A percentile compares a stretch with the other conserved stretches of the same genome.
phyloP scores from a whole-genome alignment of 2,113 vertebrate species.

The Ondatra zibethicus region DNA sequence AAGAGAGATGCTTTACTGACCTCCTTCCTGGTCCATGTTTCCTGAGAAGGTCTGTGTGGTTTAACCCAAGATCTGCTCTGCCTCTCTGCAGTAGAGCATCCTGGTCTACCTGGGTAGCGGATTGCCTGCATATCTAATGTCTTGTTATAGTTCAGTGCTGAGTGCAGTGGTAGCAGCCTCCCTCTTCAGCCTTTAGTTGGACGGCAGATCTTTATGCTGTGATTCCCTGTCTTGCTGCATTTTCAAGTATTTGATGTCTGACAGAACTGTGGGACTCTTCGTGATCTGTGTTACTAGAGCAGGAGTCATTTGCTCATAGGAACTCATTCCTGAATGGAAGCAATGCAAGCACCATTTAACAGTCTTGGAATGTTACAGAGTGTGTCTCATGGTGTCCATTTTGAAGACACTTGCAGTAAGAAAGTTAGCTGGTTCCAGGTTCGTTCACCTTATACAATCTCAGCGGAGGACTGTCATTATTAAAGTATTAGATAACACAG shows the following conservation, averaged over 20 bases:
- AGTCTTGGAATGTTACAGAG: conserved; percentile 57
- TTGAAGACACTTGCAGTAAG: conserved; percentile 77
- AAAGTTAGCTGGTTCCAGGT: conserved; percentile 83
- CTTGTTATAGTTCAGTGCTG: background rate
- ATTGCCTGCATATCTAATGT: background rate
- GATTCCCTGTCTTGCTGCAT: conserved; percentile 14
- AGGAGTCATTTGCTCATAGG: conserved; percentile 47
- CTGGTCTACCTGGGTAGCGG: background rate
- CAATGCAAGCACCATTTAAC: conserved; percentile 37
- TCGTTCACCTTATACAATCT: conserved; percentile 81
- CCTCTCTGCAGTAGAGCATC: background rate
- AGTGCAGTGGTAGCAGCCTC: background rate
- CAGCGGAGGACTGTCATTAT: conserved; percentile 72
- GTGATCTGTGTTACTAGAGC: conserved; percentile 19
- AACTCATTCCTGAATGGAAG: conserved; percentile 60
- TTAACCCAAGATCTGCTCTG: conserved; percentile 19
- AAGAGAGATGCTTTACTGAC: conserved; percentile 7
- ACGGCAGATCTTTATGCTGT: background rate
- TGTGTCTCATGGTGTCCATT: conserved; percentile 53
- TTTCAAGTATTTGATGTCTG: conserved; percentile 26
- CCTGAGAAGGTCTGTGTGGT: background rate
- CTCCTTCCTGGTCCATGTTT: background rate
- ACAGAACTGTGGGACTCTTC: background rate
- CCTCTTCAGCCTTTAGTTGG: background rate
- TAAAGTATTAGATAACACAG: conserved; percentile 70